These are phyloP conservation scores for Ctenoplectra terminalis DNA, from an alignment of 1,140 invertebrate genomes.

Conservation along the genomic window DNA sequence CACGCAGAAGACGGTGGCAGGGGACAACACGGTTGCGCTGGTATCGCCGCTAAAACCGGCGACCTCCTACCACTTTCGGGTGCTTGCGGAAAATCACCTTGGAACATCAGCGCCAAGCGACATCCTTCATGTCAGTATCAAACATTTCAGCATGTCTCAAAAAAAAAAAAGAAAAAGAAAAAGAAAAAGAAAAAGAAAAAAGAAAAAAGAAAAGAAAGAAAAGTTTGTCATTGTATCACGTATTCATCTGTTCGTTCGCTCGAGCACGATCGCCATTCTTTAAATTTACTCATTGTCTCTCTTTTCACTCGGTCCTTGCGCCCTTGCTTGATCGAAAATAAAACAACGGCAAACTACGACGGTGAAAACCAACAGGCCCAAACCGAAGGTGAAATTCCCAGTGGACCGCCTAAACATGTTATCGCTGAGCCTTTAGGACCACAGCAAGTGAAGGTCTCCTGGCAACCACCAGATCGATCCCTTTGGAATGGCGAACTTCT, in stretches of 20 bases:
- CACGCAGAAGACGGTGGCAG: conserved; percentile 83
- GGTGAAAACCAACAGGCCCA: conserved; percentile 72
- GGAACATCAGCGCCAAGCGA: conserved; percentile 86
- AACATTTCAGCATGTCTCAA: conserved; percentile 61
- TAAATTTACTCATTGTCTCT: neutral
- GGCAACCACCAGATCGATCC: conserved; percentile 85
- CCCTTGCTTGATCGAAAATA: neutral
- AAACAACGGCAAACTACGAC: neutral
- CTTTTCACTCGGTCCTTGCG: neutral
- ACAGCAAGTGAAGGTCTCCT: conserved; percentile 84
- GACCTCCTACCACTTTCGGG: conserved; percentile 86
- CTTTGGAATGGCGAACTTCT: conserved; percentile 85
- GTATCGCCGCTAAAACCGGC: conserved; percentile 86
- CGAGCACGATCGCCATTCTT: neutral
- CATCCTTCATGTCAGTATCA: conserved; percentile 84
- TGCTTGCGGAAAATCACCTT: conserved; percentile 87
- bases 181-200: conserved; percentile 10
- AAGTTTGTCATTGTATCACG: conserved; percentile 24
- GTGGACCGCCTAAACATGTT: conserved; percentile 84
- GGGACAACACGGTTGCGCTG: conserved; percentile 84
- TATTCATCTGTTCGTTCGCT: conserved; percentile 16
- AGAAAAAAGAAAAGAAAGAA: neutral
- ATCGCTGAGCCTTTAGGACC: conserved; percentile 84
- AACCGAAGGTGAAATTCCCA: conserved; percentile 86
- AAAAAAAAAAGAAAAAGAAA: neutral